Percentiles rank a stretch among this genome's conserved stretches.
phyloP scores from a whole-genome alignment of 2,113 vertebrate species.

The Atrichornis clamosus region DNA sequence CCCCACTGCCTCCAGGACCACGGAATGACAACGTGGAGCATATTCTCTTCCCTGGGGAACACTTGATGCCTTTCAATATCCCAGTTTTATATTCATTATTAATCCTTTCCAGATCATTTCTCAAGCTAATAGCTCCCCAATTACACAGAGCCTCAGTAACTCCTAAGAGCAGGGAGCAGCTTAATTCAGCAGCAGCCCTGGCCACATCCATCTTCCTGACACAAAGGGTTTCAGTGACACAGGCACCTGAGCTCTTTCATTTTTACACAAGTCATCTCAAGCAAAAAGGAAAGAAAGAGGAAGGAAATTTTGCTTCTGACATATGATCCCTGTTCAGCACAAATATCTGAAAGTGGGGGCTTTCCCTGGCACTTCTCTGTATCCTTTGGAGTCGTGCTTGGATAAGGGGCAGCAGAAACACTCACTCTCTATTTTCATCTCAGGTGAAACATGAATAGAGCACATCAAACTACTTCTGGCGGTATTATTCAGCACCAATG shows the following conservation, averaged over 20 bases:
- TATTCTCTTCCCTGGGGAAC: neutral
- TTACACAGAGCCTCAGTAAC: neutral
- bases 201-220: neutral
- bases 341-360: neutral
- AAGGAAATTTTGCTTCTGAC: neutral
- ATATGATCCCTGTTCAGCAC: neutral
- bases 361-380: neutral
- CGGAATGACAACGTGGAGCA: neutral
- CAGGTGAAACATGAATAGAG: neutral
- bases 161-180: neutral
- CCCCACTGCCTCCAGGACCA: neutral
- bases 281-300: neutral
- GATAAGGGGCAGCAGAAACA: neutral
- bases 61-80: neutral
- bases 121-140: neutral
- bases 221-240: neutral
- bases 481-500: neutral
- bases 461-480: neutral
- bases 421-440: neutral
- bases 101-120: conserved; percentile 10
- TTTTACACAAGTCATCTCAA: neutral
- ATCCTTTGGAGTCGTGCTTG: neutral
- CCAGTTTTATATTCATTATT: neutral
- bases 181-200: neutral
- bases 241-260: neutral